phyloP scores from a whole-genome alignment of 2,797 vertebrate genomes.

The Pipistrellus pipistrellus region DNA sequence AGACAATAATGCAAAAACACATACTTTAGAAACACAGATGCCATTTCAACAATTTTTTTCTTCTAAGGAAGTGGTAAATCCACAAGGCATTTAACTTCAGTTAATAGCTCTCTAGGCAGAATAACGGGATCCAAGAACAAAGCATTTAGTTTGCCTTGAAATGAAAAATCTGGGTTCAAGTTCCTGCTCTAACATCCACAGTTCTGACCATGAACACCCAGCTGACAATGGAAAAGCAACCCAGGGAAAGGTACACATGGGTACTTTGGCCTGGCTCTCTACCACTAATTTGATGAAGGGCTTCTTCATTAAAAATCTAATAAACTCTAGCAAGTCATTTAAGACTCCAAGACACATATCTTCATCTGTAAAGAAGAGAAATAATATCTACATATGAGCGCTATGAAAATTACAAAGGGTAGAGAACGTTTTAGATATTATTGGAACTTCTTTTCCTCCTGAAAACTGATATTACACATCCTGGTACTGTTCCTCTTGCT shows the following conservation, averaged over 20 bases:
- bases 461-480: background rate
- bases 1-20: conserved; percentile 8
- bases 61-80: conserved; percentile 19
- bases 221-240: background rate
- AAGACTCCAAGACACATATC: background rate
- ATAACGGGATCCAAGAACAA: background rate
- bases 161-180: background rate
- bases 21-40: background rate
- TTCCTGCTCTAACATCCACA: background rate
- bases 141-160: background rate
- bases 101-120: conserved; percentile 9
- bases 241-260: background rate
- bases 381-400: background rate
- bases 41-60: background rate
- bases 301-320: background rate
- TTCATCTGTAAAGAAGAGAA: background rate
- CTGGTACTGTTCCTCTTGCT: background rate
- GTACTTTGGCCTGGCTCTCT: background rate
- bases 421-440: background rate
- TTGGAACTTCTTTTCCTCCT: background rate
- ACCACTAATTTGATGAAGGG: background rate
- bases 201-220: background rate
- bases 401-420: background rate
- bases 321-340: background rate
- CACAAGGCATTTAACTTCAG: conserved; percentile 8